Conservation (phyloP, 2,888 invertebrate genomes). For the Dendrolimus pini region DNA sequence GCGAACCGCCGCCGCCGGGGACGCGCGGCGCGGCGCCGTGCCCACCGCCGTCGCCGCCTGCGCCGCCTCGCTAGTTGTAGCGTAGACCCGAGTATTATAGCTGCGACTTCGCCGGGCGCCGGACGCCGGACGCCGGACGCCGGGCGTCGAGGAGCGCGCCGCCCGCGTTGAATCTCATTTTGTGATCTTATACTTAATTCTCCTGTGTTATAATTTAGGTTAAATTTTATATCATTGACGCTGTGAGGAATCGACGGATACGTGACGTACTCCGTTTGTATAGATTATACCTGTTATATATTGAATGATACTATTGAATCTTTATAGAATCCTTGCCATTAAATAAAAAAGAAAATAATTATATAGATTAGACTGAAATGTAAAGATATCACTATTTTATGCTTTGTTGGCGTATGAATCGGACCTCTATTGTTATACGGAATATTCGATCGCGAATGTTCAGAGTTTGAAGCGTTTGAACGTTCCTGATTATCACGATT, state of each 20-base stretch:
- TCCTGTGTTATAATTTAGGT: constrained; percentile 77
- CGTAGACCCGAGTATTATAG: constrained; percentile 70
- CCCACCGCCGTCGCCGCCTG: constrained; percentile 15
- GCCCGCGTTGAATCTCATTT: constrained; percentile 75
- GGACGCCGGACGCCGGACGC: constrained; percentile 4
- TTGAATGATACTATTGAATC: constrained; percentile 68
- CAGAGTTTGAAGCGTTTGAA: constrained; percentile 46
- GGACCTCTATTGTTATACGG: constrained; percentile 64
- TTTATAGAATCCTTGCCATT: constrained; percentile 76
- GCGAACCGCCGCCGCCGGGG: constrained; percentile 43
- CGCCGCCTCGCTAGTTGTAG: constrained; percentile 67
- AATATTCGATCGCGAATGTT: constrained; percentile 45
- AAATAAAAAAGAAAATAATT: constrained; percentile 67
- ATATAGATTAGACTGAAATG: constrained; percentile 76
- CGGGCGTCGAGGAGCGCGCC: constrained; percentile 21
- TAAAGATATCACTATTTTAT: constrained; percentile 77
- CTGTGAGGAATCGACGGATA: constrained; percentile 69
- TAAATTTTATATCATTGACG: constrained; percentile 77
- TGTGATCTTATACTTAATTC: constrained; percentile 78
- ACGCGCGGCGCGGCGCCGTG: too few relatives aligned
- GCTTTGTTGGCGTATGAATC: constrained; percentile 73
- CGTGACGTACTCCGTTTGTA: constrained; percentile 67
- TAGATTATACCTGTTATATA: constrained; percentile 73
- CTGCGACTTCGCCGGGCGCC: constrained; percentile 70
- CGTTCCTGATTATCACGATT: constrained; percentile 58